These are phyloP conservation scores for Synanthedon myopaeformis DNA, from an alignment of 2,888 invertebrate species.

Conservation along the genomic window DNA sequence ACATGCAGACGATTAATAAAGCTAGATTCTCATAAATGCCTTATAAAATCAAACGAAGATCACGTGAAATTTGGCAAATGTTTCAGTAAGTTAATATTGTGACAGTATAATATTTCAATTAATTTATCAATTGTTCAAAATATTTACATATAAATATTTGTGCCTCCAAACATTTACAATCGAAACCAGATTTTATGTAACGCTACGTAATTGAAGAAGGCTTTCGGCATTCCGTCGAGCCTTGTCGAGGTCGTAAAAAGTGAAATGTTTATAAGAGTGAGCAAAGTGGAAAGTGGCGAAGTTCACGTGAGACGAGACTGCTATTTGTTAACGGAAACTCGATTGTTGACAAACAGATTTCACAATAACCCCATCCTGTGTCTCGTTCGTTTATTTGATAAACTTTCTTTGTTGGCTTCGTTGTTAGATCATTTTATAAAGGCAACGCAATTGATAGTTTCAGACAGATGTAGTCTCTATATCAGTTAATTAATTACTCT, in stretches of 20 bases:
- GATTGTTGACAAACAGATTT: slow-evolving; percentile 22
- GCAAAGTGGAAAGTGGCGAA: slow-evolving; percentile 34
- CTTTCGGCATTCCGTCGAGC: slow-evolving; percentile 15
- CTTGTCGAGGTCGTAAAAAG: slow-evolving; percentile 23
- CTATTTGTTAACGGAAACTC: slow-evolving; percentile 18
- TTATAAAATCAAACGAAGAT: too few species aligned
- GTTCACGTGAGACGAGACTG: slow-evolving; percentile 8
- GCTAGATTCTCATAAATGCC: too few species aligned
- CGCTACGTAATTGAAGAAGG: slow-evolving; percentile 24
- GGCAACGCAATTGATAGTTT: neutral
- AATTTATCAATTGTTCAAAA: too few species aligned
- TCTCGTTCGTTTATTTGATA: slow-evolving; percentile 2
- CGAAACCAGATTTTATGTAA: slow-evolving; percentile 24
- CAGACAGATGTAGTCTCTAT: neutral
- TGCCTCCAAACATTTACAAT: slow-evolving; percentile 1
- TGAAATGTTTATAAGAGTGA: slow-evolving; percentile 35
- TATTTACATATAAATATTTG: too few species aligned
- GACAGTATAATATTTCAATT: too few species aligned
- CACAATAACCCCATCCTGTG: slow-evolving; percentile 20
- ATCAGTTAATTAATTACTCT: too few species aligned
- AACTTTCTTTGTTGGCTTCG: neutral
- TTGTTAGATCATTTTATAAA: neutral
- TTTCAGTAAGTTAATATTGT: too few species aligned
- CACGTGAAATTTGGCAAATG: too few species aligned
- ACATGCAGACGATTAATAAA: too few species aligned